phyloP scores from a whole-genome alignment of 2,888 invertebrate genomes.

The Seladonia tumulorum region DNA sequence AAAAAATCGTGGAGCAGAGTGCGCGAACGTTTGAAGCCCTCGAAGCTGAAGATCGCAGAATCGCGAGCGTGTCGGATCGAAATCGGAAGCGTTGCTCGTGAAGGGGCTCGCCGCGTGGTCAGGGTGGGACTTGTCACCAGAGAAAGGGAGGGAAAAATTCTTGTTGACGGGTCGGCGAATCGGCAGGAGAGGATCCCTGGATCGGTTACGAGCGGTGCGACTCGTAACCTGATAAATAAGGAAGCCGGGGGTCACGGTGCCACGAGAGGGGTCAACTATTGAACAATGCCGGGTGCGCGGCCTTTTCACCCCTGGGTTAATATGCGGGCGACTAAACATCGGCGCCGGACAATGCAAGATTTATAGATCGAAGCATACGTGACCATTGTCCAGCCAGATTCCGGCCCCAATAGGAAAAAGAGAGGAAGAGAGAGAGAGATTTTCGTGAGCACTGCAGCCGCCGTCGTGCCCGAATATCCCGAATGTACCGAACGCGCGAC shows the following conservation, averaged over 20 bases:
- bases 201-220: slow-evolving; percentile 64
- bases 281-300: slow-evolving; percentile 80
- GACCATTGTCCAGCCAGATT: slow-evolving; percentile 75
- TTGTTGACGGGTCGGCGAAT: slow-evolving; percentile 11
- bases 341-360: slow-evolving; percentile 82
- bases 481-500: slow-evolving; percentile 33
- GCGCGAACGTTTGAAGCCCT: background rate
- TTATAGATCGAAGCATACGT: slow-evolving; percentile 80
- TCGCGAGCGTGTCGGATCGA: slow-evolving; percentile 1
- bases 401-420: slow-evolving; percentile 12
- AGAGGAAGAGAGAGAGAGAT: slow-evolving; percentile 28
- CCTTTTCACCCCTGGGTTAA: slow-evolving; percentile 84
- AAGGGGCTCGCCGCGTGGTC: background rate
- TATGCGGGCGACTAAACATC: slow-evolving; percentile 84
- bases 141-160: background rate
- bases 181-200: slow-evolving; percentile 31
- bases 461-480: slow-evolving; percentile 49
- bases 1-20: too few relatives aligned
- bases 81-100: background rate
- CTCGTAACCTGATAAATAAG: slow-evolving; percentile 82
- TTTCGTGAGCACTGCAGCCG: slow-evolving; percentile 59
- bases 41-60: background rate
- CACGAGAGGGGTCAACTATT: slow-evolving; percentile 80
- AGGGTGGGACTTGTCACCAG: slow-evolving; percentile 1
- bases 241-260: slow-evolving; percentile 77